These are phyloP conservation scores for Falco punctatus DNA, from an alignment of 2,113 vertebrate genomes.

Conservation along the genomic window DNA sequence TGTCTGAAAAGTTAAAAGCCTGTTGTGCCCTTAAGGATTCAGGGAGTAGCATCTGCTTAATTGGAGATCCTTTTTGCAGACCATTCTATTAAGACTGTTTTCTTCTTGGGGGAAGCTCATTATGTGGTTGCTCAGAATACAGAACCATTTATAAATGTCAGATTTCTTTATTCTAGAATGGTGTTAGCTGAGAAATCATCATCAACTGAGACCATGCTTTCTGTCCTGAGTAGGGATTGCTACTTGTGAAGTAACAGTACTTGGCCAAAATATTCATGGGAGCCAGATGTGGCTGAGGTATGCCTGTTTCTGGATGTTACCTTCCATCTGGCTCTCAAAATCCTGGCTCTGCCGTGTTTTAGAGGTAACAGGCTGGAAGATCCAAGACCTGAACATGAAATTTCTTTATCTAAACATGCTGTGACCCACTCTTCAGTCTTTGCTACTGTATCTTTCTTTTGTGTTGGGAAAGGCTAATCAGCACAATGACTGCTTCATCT, in stretches of 20 bases:
- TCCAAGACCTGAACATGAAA: background rate
- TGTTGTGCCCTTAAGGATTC: background rate
- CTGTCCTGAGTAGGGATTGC: background rate
- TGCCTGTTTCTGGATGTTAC: background rate
- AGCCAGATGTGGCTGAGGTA: background rate
- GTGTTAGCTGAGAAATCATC: background rate
- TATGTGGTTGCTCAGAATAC: background rate
- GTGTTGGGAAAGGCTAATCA: background rate
- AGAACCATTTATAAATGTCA: background rate
- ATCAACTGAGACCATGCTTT: background rate
- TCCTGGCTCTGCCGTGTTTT: background rate
- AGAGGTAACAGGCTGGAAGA: background rate
- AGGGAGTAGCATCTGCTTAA: background rate
- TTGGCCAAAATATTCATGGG: background rate
- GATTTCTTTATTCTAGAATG: background rate
- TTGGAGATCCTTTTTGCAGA: background rate
- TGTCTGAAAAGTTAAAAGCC: background rate
- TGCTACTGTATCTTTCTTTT: background rate
- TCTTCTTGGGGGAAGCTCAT: background rate
- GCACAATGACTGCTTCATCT: background rate
- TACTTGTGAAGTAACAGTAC: background rate
- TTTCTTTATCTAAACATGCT: background rate
- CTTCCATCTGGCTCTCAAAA: background rate
- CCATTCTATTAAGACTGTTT: background rate
- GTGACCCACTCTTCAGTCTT: background rate